These are phyloP conservation scores for Paradoxurus hermaphroditus DNA, from an alignment of 2,113 vertebrate genomes.

Conservation along the genomic window DNA sequence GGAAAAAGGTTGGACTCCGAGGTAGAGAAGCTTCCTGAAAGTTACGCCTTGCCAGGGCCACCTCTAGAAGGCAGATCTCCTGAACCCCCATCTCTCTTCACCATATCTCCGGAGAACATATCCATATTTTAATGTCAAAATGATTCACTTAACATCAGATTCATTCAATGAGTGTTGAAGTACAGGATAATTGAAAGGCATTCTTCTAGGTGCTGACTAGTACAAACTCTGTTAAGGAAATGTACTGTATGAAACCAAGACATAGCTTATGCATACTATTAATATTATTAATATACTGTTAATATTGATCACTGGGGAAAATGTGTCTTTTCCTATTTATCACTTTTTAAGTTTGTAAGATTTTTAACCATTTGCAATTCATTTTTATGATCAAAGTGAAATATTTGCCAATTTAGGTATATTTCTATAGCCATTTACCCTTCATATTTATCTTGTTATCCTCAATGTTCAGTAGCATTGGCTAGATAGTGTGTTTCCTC, in stretches of 20 bases:
- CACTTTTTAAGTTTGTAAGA: not conserved
- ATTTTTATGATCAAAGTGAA: not conserved
- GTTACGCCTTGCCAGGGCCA: fast-evolving
- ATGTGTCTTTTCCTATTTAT: not conserved
- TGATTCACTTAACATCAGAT: not conserved
- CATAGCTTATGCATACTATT: not conserved
- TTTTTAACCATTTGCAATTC: not conserved
- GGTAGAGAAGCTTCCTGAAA: not conserved
- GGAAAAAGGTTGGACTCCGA: not conserved
- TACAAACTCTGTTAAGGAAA: not conserved
- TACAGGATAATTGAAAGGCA: not conserved
- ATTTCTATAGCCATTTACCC: not conserved
- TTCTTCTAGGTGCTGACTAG: not conserved
- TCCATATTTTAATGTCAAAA: not conserved
- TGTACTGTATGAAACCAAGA: not conserved
- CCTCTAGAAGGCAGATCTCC: not conserved
- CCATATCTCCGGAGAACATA: not conserved
- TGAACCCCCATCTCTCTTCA: not conserved
- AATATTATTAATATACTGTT: not conserved
- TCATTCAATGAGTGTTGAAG: not conserved
- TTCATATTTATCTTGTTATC: not conserved
- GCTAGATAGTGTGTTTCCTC: not conserved
- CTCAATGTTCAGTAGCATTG: not conserved
- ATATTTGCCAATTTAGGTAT: not conserved
- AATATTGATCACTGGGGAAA: not conserved